Conservation (phyloP, 2,797 vertebrate species). For the Myotis myotis region DNA sequence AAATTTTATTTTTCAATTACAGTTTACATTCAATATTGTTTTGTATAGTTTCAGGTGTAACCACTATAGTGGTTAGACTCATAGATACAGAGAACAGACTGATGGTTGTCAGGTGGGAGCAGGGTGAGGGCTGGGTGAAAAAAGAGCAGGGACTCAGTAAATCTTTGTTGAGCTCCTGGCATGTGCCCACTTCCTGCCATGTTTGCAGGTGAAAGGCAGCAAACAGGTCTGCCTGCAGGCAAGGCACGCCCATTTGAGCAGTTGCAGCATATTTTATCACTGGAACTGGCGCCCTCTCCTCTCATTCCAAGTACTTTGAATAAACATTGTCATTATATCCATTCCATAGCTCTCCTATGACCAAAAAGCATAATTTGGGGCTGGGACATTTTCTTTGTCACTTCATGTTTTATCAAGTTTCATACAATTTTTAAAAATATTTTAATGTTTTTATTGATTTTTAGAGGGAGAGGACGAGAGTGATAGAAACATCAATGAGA, state of each 20-base stretch:
- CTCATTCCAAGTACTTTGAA: background rate
- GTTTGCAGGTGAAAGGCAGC: background rate
- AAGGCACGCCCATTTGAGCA: background rate
- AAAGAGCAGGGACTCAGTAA: background rate
- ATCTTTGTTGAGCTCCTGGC: background rate
- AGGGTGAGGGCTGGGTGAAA: too few species aligned
- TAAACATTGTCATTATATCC: background rate
- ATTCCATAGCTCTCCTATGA: background rate
- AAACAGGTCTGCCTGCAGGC: background rate
- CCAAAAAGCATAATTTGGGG: background rate
- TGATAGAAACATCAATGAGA: too few species aligned
- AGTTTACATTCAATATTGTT: background rate
- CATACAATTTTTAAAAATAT: background rate
- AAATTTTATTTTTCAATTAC: background rate
- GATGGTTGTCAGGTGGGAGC: background rate
- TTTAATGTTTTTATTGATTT: too few species aligned
- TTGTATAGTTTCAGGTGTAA: background rate
- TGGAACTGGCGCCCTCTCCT: background rate
- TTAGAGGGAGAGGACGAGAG: too few species aligned
- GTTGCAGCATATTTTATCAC: background rate
- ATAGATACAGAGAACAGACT: background rate
- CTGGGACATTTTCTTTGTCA: conserved; percentile 22
- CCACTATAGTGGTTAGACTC: background rate
- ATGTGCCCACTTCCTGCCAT: background rate
- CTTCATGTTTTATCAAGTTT: conserved; percentile 1